Percentiles rank a stretch among this genome's conserved stretches.
These are phyloP conservation scores for Camponotus fellah DNA, from an alignment of 2,888 invertebrate genomes.

Conservation along the genomic window DNA sequence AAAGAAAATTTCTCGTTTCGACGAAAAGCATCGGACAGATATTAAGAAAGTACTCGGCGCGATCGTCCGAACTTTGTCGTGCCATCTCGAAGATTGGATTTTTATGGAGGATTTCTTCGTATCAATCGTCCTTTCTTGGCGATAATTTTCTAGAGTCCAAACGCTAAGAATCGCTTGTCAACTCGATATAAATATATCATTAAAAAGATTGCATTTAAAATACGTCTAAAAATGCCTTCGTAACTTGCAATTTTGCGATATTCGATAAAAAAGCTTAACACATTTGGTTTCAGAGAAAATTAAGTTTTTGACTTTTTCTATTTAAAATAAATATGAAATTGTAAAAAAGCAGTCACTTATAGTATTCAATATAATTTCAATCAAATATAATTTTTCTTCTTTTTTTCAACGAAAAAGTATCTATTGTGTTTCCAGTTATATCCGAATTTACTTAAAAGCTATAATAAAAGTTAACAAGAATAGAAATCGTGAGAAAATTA, in stretches of 20 bases:
- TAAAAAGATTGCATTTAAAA: neutral
- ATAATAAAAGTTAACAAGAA: neutral
- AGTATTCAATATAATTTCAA: neutral
- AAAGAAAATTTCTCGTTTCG: constrained; percentile 6
- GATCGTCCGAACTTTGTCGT: constrained; percentile 45
- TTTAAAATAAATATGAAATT: neutral
- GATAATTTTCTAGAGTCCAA: neutral
- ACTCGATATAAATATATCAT: constrained; percentile 5
- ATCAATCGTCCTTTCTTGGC: constrained; percentile 48
- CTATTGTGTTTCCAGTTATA: neutral
- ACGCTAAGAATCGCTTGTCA: neutral
- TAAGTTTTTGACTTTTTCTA: neutral
- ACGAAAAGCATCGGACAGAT: constrained; percentile 42
- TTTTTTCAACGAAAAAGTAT: neutral
- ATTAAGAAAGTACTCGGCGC: constrained; percentile 36
- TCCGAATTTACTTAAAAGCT: neutral
- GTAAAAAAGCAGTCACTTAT: neutral
- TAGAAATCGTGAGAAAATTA: neutral
- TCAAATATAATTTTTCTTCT: too few relatives aligned
- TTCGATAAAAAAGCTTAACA: neutral
- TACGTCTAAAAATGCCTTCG: neutral
- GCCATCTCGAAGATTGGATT: constrained; percentile 61
- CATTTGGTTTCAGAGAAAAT: neutral
- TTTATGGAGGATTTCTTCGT: constrained; percentile 57
- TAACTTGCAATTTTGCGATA: neutral